A percentile compares a stretch with the other conserved stretches of the same genome.
Conservation (phyloP, 2,113 vertebrate genomes). For the Empidonax alnorum region DNA sequence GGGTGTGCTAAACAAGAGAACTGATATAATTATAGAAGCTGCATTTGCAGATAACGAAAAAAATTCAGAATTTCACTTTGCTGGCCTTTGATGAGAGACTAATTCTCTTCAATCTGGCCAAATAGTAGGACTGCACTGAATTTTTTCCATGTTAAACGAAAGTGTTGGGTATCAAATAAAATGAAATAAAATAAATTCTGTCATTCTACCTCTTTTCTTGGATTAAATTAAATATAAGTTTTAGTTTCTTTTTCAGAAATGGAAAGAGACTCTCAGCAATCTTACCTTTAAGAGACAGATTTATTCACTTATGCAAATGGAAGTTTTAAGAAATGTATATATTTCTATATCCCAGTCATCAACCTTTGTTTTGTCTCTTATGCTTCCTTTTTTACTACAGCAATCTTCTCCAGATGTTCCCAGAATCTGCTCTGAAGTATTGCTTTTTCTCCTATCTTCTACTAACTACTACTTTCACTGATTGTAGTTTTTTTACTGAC, state of each 20-base stretch:
- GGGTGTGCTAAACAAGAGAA: neutral
- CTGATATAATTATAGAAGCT: neutral
- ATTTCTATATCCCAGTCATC: neutral
- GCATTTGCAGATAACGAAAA: neutral
- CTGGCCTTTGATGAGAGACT: neutral
- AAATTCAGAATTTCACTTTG: neutral
- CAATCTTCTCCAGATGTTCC: neutral
- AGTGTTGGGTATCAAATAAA: accelerated
- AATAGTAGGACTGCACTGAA: neutral
- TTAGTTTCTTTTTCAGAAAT: neutral
- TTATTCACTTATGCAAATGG: neutral
- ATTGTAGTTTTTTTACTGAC: neutral
- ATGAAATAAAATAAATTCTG: neutral
- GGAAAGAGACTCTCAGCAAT: neutral
- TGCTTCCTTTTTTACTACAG: neutral
- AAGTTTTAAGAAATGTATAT: neutral
- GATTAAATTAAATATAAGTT: neutral
- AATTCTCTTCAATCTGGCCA: neutral
- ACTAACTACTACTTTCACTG: neutral
- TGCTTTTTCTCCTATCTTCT: neutral
- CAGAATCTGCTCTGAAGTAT: neutral
- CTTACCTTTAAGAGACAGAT: neutral
- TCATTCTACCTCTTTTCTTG: neutral
- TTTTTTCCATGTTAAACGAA: neutral
- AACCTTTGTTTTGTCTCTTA: neutral